Conservation (phyloP, 1,140 invertebrate species). For the Lepeophtheirus salmonis region DNA sequence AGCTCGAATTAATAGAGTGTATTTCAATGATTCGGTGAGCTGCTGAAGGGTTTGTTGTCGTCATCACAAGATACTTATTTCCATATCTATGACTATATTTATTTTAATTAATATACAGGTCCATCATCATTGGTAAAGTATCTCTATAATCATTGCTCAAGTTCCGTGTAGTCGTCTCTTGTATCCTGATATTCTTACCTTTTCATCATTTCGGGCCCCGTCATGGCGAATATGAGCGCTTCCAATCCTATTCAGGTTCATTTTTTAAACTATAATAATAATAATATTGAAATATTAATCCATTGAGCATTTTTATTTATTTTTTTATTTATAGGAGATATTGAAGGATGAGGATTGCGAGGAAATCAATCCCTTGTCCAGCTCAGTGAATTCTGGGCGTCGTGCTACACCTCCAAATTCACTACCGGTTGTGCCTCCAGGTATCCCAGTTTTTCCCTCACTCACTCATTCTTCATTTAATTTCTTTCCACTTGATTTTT, state of each 20-base stretch:
- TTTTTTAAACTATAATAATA: not conserved
- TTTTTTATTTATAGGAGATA: slow-evolving; percentile 3
- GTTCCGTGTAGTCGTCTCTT: too few species aligned
- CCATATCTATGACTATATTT: too few species aligned
- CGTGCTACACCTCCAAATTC: not conserved
- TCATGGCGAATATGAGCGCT: not conserved
- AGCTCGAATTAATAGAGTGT: too few species aligned
- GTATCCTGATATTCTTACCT: too few species aligned
- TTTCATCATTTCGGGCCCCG: too few species aligned
- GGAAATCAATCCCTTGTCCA: not conserved
- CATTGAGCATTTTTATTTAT: not conserved
- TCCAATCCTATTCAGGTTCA: not conserved
- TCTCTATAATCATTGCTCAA: too few species aligned
- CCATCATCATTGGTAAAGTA: too few species aligned
- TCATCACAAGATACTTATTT: too few species aligned
- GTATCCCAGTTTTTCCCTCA: not conserved
- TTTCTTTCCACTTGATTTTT: not conserved
- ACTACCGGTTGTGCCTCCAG: not conserved
- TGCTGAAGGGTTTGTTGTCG: too few species aligned
- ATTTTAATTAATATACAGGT: too few species aligned
- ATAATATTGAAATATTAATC: not conserved
- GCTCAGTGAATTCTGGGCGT: not conserved
- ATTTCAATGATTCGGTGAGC: too few species aligned
- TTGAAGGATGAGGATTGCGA: slow-evolving; percentile 6
- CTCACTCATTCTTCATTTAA: not conserved